Evolutionary conservation across 2,797 vertebrate species (phyloP).

Genomic region (Pseudochirops cupreus): DNA sequence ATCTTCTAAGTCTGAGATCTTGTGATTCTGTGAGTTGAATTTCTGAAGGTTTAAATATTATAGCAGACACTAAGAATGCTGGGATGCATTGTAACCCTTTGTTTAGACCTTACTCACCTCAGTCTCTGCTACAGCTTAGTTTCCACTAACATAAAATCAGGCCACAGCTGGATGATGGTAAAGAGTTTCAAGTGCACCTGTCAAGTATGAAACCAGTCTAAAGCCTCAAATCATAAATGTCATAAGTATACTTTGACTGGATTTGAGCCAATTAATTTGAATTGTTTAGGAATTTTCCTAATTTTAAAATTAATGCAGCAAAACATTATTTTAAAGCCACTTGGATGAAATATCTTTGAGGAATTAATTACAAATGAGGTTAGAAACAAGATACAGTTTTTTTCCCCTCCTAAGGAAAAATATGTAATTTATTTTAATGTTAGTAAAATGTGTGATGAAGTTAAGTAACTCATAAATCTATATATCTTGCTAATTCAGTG

Average conservation of each 20-base stretch:
- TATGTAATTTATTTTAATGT: neutral
- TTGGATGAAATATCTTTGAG: neutral
- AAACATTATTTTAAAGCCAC: neutral
- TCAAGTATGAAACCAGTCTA: too few relatives aligned
- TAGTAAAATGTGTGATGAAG: neutral
- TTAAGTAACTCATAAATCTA: neutral
- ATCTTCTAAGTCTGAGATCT: neutral
- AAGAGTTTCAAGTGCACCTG: too few relatives aligned
- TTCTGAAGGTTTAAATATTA: neutral
- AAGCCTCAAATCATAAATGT: neutral
- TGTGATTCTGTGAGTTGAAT: neutral
- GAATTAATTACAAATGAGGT: neutral
- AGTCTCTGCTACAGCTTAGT: neutral
- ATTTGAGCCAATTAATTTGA: conserved; percentile 10
- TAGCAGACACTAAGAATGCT: neutral
- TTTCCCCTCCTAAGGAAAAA: neutral
- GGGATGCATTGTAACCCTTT: neutral
- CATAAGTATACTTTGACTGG: neutral
- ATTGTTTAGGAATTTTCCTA: conserved; percentile 12
- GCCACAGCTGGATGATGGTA: neutral
- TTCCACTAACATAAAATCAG: neutral
- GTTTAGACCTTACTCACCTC: neutral
- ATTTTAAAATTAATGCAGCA: neutral
- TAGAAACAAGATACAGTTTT: neutral
- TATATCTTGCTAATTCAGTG: neutral